A percentile compares a stretch with the other conserved stretches of the same genome.
Conservation (phyloP, 1,140 invertebrate genomes). For the Hydropsyche tenuis region DNA sequence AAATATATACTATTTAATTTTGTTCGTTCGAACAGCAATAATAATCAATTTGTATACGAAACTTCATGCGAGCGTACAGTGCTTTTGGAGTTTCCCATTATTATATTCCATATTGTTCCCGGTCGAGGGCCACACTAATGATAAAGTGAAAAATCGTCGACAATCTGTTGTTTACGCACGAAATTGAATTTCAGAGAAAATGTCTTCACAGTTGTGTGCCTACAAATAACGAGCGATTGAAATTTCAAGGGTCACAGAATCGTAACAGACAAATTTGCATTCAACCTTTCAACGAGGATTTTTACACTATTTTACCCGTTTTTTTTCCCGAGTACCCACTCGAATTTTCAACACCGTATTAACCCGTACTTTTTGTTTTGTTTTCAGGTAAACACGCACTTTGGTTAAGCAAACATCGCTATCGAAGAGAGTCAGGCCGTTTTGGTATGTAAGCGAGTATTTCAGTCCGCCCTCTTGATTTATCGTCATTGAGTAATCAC, state of each 20-base stretch:
- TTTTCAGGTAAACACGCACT: conserved; percentile 25
- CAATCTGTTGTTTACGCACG: conserved; percentile 4
- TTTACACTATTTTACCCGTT: too few species aligned
- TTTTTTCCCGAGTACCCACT: too few species aligned
- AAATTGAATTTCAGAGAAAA: conserved; percentile 12
- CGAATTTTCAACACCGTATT: conserved; percentile 2
- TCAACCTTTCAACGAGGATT: neutral
- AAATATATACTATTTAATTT: neutral
- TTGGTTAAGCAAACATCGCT: conserved; percentile 1
- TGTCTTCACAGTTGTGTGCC: conserved; percentile 1
- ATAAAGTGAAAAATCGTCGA: conserved; percentile 9
- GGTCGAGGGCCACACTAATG: neutral
- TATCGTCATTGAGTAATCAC: too few species aligned
- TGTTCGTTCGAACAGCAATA: neutral
- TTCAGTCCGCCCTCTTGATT: too few species aligned
- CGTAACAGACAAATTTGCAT: neutral
- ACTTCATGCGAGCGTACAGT: neutral
- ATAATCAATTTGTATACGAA: neutral
- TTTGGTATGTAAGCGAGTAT: neutral
- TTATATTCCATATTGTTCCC: conserved; percentile 5
- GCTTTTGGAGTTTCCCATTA: neutral
- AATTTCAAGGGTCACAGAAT: conserved; percentile 11
- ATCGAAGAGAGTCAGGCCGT: neutral
- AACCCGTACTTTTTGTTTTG: conserved; percentile 10
- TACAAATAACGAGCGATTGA: conserved; percentile 19